Conservation (phyloP, 2,797 vertebrate species). For the Rhynchonycteris naso region DNA sequence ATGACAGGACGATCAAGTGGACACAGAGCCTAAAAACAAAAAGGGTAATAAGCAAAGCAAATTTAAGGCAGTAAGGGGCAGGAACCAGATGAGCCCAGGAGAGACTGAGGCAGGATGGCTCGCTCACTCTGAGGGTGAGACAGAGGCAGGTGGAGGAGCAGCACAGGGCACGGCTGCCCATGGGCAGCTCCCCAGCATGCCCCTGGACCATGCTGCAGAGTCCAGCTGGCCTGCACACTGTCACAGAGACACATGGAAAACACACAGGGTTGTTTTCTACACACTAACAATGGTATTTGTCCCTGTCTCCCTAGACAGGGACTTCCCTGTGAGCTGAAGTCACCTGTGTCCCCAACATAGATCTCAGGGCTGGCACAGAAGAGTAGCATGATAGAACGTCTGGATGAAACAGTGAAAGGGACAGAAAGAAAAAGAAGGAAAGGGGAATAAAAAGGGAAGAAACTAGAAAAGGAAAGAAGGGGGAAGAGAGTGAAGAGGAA, state of each 20-base stretch:
- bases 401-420: background rate
- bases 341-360: background rate
- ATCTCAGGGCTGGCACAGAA: background rate
- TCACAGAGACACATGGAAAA: background rate
- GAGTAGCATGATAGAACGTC: background rate
- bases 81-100: background rate
- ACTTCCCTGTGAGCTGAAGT: background rate
- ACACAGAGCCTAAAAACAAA: background rate
- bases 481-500: background rate
- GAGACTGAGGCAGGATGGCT: background rate
- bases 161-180: background rate
- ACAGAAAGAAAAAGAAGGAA: background rate
- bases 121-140: too few species aligned
- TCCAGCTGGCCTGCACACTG: too few species aligned
- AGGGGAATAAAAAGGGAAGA: background rate
- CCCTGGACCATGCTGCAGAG: too few species aligned
- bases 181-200: rapidly evolving
- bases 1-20: background rate
- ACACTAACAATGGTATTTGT: too few species aligned
- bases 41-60: background rate
- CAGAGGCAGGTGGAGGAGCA: background rate
- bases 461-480: too few species aligned
- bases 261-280: background rate
- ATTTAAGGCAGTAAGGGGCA: background rate
- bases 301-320: background rate